Conservation (phyloP, 2,888 invertebrate genomes). For the Erebia epiphron region DNA sequence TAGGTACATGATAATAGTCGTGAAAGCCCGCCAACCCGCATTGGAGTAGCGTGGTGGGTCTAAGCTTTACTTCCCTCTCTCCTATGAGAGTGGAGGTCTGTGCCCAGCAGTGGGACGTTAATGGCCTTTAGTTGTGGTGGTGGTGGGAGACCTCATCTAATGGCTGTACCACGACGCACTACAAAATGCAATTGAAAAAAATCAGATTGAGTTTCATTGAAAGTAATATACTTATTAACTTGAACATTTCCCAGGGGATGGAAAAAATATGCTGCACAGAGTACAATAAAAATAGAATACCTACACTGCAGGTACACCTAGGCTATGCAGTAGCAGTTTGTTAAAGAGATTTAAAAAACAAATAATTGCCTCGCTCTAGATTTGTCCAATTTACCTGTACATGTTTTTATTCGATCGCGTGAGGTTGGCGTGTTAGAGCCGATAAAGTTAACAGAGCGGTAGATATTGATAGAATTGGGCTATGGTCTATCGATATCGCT, state of each 20-base stretch:
- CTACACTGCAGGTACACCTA: not conserved
- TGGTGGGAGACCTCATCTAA: too few relatives aligned
- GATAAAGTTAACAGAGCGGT: not conserved
- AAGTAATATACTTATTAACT: not conserved
- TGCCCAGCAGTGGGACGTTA: too few relatives aligned
- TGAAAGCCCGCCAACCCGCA: too few relatives aligned
- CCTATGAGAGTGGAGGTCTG: too few relatives aligned
- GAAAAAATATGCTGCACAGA: not conserved
- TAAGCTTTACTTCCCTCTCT: too few relatives aligned
- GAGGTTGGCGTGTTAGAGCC: not conserved
- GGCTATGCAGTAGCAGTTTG: slow-evolving; percentile 3
- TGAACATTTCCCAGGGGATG: not conserved
- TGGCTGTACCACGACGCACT: not conserved
- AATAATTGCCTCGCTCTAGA: slow-evolving; percentile 17
- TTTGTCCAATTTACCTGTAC: slow-evolving; percentile 20
- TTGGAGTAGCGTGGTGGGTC: too few relatives aligned
- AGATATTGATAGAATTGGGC: not conserved
- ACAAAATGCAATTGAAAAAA: not conserved
- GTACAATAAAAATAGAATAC: slow-evolving; percentile 2
- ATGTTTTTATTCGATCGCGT: slow-evolving; percentile 25
- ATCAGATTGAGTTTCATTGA: not conserved
- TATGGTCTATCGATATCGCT: too few relatives aligned
- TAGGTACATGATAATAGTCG: too few relatives aligned
- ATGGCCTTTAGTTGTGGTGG: too few relatives aligned
- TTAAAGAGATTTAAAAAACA: slow-evolving; percentile 16